Evolutionary conservation across 2,797 vertebrate genomes (phyloP).

Genomic region (Pyrocephalus nanus): DNA sequence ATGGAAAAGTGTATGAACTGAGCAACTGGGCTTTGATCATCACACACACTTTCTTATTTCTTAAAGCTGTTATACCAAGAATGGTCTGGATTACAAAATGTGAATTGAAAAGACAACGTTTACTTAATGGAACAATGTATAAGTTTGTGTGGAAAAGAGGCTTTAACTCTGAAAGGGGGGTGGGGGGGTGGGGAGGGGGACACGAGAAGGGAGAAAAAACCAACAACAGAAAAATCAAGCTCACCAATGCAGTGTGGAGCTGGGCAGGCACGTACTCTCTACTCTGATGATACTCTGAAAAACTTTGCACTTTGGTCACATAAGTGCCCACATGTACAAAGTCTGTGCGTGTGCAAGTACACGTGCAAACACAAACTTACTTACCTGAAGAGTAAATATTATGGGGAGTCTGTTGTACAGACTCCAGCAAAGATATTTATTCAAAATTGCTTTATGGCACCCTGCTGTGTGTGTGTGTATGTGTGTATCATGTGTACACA

Average conservation of each 20-base stretch:
- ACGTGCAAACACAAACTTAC: conserved; percentile 59
- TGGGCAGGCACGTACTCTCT: conserved; percentile 33
- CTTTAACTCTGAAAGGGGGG: conserved; percentile 49
- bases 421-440: conserved; percentile 57
- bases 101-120: conserved; percentile 67
- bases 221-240: background rate
- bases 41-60: background rate
- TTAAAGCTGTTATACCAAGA: conserved; percentile 62
- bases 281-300: conserved; percentile 57
- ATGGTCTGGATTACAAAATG: conserved; percentile 65
- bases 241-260: background rate
- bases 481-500: background rate
- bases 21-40: conserved; percentile 46
- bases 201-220: background rate
- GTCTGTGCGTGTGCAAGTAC: conserved; percentile 61
- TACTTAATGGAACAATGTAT: conserved; percentile 6
- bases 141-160: conserved; percentile 36
- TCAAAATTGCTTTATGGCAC: conserved; percentile 66
- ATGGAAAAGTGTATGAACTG: conserved; percentile 4
- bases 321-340: conserved; percentile 77
- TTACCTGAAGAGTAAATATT: conserved; percentile 65
- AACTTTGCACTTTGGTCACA: conserved; percentile 74
- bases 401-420: conserved; percentile 58
- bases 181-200: background rate
- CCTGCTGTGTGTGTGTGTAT: conserved; percentile 12